These are phyloP conservation scores for Rhinopomastus cyanomelas DNA, from an alignment of 2,113 vertebrate genomes.

Conservation along the genomic window DNA sequence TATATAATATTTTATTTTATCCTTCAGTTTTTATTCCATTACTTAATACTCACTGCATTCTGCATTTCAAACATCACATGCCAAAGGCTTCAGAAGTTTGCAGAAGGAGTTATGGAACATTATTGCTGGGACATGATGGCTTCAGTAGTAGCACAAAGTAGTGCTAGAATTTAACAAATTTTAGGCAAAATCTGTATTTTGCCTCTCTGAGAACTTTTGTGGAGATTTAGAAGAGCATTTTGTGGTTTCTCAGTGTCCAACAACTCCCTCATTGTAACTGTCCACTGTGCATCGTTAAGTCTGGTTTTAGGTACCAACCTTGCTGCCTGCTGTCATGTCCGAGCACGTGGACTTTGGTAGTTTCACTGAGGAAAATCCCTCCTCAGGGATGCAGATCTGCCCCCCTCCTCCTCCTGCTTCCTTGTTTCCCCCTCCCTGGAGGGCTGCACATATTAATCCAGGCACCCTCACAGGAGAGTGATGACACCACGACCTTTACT, in stretches of 20 bases:
- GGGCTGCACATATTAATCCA: constrained; percentile 25
- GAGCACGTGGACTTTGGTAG: neutral
- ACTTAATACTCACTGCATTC: neutral
- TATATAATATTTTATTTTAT: neutral
- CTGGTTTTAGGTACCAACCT: constrained; percentile 31
- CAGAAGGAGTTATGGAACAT: neutral
- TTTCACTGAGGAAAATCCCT: constrained; percentile 29
- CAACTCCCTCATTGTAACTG: constrained; percentile 25
- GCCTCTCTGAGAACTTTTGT: neutral
- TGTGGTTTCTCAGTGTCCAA: neutral
- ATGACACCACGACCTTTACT: constrained; percentile 49
- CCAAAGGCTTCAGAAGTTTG: neutral
- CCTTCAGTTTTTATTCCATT: neutral
- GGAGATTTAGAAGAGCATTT: constrained; percentile 19
- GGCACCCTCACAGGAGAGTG: constrained; percentile 33
- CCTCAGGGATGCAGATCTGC: constrained; percentile 9
- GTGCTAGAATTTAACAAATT: neutral
- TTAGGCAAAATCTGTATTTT: neutral
- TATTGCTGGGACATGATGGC: neutral
- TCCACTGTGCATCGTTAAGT: neutral
- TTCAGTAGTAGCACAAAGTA: neutral
- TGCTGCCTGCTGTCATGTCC: constrained; percentile 50
- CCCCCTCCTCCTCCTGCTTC: neutral
- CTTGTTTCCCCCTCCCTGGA: neutral
- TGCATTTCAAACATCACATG: neutral